Percentiles rank a stretch among this genome's conserved stretches.
Evolutionary conservation across 2,888 invertebrate genomes (phyloP).

Genomic region (Colletes collaris): DNA sequence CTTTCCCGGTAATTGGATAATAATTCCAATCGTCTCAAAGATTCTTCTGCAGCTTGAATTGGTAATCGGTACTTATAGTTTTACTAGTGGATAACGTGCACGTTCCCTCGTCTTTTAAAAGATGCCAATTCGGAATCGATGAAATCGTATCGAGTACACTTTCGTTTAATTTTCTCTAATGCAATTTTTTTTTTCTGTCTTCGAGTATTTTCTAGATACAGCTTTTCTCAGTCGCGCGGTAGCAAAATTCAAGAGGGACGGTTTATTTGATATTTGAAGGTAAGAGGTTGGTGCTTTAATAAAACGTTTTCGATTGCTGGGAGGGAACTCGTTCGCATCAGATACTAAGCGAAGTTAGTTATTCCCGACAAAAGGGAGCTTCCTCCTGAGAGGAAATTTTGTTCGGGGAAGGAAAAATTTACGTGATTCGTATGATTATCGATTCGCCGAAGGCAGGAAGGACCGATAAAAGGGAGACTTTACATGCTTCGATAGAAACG

Average conservation of each 20-base stretch:
- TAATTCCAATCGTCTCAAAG: constrained; percentile 33
- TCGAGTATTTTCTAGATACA: no score
- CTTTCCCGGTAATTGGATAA: constrained; percentile 44
- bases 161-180: no score
- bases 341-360: neutral
- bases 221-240: no score
- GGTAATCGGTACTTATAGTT: constrained; percentile 32
- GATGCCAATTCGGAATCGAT: neutral
- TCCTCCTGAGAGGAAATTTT: neutral
- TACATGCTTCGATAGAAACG: constrained; percentile 9
- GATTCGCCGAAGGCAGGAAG: neutral
- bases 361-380: neutral
- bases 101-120: neutral
- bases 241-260: no score
- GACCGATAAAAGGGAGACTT: neutral
- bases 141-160: neutral
- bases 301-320: neutral
- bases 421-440: constrained; percentile 6
- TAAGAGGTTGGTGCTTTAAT: neutral
- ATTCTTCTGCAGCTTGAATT: constrained; percentile 16
- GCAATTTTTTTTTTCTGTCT: no score
- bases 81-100: constrained; percentile 18
- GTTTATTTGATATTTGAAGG: no score
- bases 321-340: neutral
- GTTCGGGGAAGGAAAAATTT: neutral